These are phyloP conservation scores for Thermophis baileyi DNA, from an alignment of 2,113 vertebrate species.

Conservation along the genomic window DNA sequence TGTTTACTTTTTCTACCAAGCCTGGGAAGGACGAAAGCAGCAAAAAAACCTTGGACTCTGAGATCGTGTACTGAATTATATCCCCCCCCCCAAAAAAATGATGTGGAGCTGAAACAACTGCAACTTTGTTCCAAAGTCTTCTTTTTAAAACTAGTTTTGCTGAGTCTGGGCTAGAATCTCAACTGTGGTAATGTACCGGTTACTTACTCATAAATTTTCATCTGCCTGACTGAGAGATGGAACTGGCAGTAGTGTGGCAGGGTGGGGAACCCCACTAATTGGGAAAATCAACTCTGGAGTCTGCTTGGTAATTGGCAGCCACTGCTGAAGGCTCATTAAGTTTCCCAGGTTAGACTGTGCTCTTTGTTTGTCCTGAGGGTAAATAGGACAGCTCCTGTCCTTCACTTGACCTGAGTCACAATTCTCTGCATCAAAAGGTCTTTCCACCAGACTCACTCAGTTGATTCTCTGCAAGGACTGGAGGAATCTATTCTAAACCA, in stretches of 20 bases:
- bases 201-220: slow-evolving; percentile 1
- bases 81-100: background rate
- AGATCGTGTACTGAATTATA: background rate
- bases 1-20: background rate
- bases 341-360: slow-evolving; percentile 21
- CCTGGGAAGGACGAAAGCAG: background rate
- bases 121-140: background rate
- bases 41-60: background rate
- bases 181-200: background rate
- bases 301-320: slow-evolving; percentile 45
- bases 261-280: slow-evolving; percentile 27
- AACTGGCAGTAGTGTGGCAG: background rate
- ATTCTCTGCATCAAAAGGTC: slow-evolving; percentile 14
- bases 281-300: slow-evolving; percentile 25
- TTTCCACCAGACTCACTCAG: slow-evolving; percentile 36
- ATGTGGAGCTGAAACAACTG: background rate
- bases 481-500: background rate
- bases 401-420: slow-evolving; percentile 8
- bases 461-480: slow-evolving; percentile 29
- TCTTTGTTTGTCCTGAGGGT: slow-evolving; percentile 30
- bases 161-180: background rate
- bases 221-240: background rate
- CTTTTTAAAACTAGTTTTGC: background rate
- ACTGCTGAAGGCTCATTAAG: slow-evolving; percentile 3
- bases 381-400: background rate